Conservation (phyloP, 92 coral and sea anemone genomes). For the Bergia puertoricense region DNA sequence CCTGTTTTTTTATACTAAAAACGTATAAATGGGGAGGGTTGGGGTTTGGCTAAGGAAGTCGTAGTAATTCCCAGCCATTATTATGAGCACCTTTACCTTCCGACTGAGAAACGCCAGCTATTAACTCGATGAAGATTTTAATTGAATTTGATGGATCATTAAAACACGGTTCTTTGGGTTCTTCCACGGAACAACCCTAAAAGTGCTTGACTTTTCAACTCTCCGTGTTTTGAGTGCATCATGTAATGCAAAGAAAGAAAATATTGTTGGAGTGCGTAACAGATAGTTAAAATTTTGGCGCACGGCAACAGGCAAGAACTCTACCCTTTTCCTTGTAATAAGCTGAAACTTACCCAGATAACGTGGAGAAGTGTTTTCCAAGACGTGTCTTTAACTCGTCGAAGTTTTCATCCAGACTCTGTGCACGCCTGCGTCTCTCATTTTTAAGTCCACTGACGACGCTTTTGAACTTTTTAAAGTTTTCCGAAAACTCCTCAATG, state of each 20-base stretch:
- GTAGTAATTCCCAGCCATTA: not conserved
- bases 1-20: constrained; percentile 36
- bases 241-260: constrained; percentile 29
- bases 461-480: constrained; percentile 84
- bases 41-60: constrained; percentile 28
- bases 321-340: not conserved
- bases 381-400: constrained; percentile 74
- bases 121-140: constrained; percentile 6
- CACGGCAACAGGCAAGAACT: not conserved
- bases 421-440: constrained; percentile 62
- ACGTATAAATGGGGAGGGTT: constrained; percentile 13
- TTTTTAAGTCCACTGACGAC: constrained; percentile 83
- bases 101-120: not conserved
- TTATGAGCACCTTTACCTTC: not conserved
- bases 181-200: not conserved
- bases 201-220: constrained; percentile 29
- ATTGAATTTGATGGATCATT: constrained; percentile 30
- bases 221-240: constrained; percentile 27
- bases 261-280: constrained; percentile 31
- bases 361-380: constrained; percentile 62
- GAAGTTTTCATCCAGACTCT: constrained; percentile 60
- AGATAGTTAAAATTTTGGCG: not conserved
- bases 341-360: constrained; percentile 74
- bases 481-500: constrained; percentile 95
- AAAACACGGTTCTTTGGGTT: not conserved